These are phyloP conservation scores for Euzophera pinguis DNA, from an alignment of 2,888 invertebrate genomes.

Conservation along the genomic window DNA sequence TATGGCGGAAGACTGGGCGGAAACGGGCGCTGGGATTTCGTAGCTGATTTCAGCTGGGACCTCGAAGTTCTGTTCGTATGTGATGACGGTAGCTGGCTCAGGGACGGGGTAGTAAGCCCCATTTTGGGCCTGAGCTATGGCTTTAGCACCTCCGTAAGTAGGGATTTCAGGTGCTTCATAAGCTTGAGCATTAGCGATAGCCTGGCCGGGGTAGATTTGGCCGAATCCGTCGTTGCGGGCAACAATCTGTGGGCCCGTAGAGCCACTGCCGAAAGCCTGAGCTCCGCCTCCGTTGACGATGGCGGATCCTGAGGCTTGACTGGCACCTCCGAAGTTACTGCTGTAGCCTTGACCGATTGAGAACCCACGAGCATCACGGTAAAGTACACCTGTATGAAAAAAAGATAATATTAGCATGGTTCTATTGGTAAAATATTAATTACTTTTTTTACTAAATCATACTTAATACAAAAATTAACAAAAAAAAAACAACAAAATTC, in stretches of 20 bases:
- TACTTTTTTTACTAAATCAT: neutral
- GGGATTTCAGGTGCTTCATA: constrained; percentile 30
- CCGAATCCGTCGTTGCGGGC: constrained; percentile 39
- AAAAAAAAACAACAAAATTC: no score
- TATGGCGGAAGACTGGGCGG: constrained; percentile 50
- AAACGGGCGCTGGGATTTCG: constrained; percentile 27
- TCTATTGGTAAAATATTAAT: neutral
- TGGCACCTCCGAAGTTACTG: constrained; percentile 38
- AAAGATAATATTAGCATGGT: neutral
- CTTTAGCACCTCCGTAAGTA: constrained; percentile 23
- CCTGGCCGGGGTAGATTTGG: constrained; percentile 42
- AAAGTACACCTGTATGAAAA: constrained; percentile 40
- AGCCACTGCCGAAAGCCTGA: constrained; percentile 44
- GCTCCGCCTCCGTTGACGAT: constrained; percentile 38
- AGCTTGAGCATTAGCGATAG: constrained; percentile 41
- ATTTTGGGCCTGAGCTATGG: constrained; percentile 35
- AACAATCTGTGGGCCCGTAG: constrained; percentile 27
- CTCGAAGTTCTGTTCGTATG: constrained; percentile 60
- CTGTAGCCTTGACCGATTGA: constrained; percentile 50
- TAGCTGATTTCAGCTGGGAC: constrained; percentile 37
- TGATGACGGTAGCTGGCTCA: constrained; percentile 51
- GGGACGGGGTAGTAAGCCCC: constrained; percentile 51
- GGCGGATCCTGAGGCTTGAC: constrained; percentile 47
- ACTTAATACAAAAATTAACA: no score
- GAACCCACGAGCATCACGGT: constrained; percentile 59